phyloP scores from a whole-genome alignment of 53 echinoderm and acorn worm genomes.

The Mesocentrotus franciscanus region DNA sequence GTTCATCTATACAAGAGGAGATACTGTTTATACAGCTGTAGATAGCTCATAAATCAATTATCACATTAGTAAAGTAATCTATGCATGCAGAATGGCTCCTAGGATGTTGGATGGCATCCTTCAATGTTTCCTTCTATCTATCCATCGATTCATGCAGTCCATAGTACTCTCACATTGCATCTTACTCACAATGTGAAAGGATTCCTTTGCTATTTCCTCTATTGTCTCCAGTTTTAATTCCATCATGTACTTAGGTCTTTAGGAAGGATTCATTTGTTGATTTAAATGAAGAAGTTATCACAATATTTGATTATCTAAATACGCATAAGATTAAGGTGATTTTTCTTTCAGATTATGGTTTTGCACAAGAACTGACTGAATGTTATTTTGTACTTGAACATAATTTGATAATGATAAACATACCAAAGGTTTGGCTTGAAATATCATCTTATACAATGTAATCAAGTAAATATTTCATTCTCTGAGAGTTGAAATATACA shows the following conservation, averaged over 20 bases:
- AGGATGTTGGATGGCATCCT: neutral
- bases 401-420: neutral
- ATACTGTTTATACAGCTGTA: slow-evolving; percentile 66
- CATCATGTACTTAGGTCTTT: neutral
- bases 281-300: neutral
- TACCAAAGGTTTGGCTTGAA: neutral
- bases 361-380: neutral
- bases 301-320: neutral
- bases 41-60: slow-evolving; percentile 67
- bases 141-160: neutral
- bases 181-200: neutral
- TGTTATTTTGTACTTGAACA: neutral
- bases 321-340: neutral
- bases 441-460: neutral
- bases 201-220: neutral
- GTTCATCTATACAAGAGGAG: slow-evolving; percentile 15
- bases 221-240: neutral
- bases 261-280: neutral
- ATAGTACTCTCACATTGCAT: neutral
- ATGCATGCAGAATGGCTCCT: slow-evolving; percentile 41
- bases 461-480: neutral
- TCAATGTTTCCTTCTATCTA: slow-evolving; percentile 21
- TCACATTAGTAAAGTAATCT: slow-evolving; percentile 64
- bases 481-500: too few species aligned
- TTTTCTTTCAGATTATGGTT: neutral